A percentile compares a stretch with the other conserved stretches of the same genome.
Conservation (phyloP, 2,888 invertebrate species). For the Diplazon laetatorius region DNA sequence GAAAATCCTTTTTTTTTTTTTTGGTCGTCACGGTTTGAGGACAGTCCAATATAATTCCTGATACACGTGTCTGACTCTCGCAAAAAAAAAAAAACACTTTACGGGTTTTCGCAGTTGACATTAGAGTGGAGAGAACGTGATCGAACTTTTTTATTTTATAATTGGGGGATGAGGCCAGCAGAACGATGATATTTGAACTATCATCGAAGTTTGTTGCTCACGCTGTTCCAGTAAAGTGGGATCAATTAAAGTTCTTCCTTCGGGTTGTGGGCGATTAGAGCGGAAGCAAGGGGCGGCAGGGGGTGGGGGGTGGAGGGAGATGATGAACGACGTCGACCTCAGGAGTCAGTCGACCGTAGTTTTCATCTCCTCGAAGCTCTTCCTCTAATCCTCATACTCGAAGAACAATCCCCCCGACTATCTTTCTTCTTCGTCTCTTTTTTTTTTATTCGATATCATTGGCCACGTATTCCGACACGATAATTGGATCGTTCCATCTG, state of each 20-base stretch:
- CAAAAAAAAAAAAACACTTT: too few species aligned
- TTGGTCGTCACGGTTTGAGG: too few species aligned
- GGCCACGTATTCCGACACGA: slow-evolving; percentile 5
- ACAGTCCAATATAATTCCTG: too few species aligned
- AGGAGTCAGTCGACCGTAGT: slow-evolving; percentile 47
- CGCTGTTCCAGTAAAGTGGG: slow-evolving; percentile 4
- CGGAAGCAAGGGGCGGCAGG: background rate
- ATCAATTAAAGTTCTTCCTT: slow-evolving; percentile 40
- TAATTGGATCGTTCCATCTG: slow-evolving; percentile 8
- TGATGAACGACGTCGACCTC: slow-evolving; percentile 37
- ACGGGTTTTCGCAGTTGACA: too few species aligned
- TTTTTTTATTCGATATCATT: slow-evolving; percentile 17
- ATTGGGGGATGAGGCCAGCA: background rate
- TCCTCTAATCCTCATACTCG: slow-evolving; percentile 36
- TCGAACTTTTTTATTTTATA: background rate
- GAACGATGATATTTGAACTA: background rate
- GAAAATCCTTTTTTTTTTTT: too few species aligned
- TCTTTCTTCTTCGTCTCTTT: slow-evolving; percentile 16
- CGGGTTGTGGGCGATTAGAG: slow-evolving; percentile 9
- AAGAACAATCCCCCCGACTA: slow-evolving; percentile 21
- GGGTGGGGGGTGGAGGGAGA: background rate
- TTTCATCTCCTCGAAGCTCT: slow-evolving; percentile 47
- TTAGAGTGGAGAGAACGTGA: too few species aligned
- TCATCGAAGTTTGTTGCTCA: background rate
- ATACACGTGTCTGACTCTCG: too few species aligned